phyloP scores from a whole-genome alignment of 2,113 vertebrate genomes.

The Pithys albifrons region DNA sequence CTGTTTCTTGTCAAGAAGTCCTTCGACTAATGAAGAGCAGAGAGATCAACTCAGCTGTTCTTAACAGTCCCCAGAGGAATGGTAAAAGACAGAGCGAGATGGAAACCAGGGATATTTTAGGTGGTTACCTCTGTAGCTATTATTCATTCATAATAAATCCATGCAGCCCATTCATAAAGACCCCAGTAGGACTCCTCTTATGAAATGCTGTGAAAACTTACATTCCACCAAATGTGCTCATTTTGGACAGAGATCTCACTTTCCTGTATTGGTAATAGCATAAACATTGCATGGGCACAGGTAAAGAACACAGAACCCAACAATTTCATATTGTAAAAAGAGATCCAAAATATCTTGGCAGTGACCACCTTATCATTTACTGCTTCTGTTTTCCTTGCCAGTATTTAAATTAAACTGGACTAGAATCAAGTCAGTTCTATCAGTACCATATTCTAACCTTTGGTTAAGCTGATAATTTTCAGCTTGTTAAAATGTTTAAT shows the following conservation, averaged over 20 bases:
- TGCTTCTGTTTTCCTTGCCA: conserved; percentile 53
- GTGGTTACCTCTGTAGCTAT: not conserved
- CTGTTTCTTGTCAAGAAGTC: not conserved
- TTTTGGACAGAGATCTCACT: not conserved
- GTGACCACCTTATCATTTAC: conserved; percentile 39
- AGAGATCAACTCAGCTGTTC: not conserved
- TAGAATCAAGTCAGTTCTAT: conserved; percentile 58
- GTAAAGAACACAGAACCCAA: not conserved
- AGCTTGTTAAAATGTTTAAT: conserved; percentile 53
- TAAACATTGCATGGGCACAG: not conserved
- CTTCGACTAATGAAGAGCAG: not conserved
- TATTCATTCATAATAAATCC: not conserved
- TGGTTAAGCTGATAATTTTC: conserved; percentile 56
- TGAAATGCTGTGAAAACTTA: not conserved
- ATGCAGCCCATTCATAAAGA: not conserved
- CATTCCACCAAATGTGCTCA: not conserved
- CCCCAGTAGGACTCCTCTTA: not conserved
- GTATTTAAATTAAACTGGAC: conserved; percentile 70
- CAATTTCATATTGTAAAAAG: conserved; percentile 30
- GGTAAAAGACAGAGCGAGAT: not conserved
- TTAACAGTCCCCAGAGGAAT: not conserved
- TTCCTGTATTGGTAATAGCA: not conserved
- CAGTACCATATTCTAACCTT: conserved; percentile 42
- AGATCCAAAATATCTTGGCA: conserved; percentile 68
- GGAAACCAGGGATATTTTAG: not conserved